Conservation (phyloP, 1,140 invertebrate genomes). For the Bicyclus anynana region DNA sequence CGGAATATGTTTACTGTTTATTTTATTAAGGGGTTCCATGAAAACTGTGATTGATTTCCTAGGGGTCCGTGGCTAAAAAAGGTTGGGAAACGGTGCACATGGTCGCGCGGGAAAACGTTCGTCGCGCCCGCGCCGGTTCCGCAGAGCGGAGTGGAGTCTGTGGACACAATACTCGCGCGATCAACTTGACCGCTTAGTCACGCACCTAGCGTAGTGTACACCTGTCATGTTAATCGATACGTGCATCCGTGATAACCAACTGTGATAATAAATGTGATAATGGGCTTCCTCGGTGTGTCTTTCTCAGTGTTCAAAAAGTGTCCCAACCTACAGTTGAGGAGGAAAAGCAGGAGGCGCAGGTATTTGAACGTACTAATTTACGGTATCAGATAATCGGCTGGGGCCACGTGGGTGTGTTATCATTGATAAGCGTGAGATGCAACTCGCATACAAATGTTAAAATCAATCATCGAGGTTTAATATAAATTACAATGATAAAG, state of each 20-base stretch:
- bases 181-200: constrained; percentile 58
- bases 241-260: constrained; percentile 43
- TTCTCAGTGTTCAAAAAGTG: constrained; percentile 69
- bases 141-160: neutral
- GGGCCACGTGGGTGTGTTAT: constrained; percentile 17
- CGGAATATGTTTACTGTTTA: no score
- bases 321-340: constrained; percentile 53
- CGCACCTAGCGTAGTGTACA: constrained; percentile 39
- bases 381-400: neutral
- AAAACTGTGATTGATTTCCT: no score
- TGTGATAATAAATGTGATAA: constrained; percentile 44
- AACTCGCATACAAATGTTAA: neutral
- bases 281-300: constrained; percentile 61
- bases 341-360: constrained; percentile 31
- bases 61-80: no score
- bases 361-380: constrained; percentile 3
- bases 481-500: no score
- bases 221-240: constrained; percentile 42
- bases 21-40: no score
- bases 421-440: constrained; percentile 17
- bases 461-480: no score
- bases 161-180: constrained; percentile 17
- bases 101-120: neutral
- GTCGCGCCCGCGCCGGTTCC: neutral
- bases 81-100: no score